These are phyloP conservation scores for Agrypnia vestita DNA, from an alignment of 1,140 invertebrate species.

Conservation along the genomic window DNA sequence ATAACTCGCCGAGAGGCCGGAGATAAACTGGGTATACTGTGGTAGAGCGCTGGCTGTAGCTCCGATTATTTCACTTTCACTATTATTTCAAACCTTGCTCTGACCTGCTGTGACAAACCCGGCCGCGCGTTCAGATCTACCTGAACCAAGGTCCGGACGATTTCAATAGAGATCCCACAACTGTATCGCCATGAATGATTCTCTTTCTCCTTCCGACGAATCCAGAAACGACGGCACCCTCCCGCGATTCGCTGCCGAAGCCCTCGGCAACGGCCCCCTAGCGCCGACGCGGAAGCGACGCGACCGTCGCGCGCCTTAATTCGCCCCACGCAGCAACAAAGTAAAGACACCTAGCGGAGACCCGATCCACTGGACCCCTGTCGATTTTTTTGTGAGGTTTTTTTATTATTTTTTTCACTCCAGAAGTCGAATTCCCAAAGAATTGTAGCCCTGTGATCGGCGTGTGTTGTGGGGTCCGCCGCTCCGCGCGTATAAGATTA, in stretches of 20 bases:
- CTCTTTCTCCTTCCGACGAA: slow-evolving; percentile 9
- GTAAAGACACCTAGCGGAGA: slow-evolving; percentile 21
- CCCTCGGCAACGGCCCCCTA: too few relatives aligned
- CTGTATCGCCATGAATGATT: slow-evolving; percentile 20
- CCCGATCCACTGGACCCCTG: background rate
- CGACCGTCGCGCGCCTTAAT: too few relatives aligned
- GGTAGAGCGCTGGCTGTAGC: too few relatives aligned
- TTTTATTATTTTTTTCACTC: slow-evolving; percentile 17
- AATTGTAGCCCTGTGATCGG: slow-evolving; percentile 2
- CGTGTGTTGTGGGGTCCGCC: slow-evolving; percentile 12
- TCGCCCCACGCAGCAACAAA: too few relatives aligned
- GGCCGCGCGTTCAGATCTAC: background rate
- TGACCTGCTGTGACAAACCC: background rate
- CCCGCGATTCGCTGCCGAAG: background rate
- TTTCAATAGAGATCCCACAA: slow-evolving; percentile 37
- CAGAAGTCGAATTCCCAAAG: background rate
- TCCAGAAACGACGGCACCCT: background rate
- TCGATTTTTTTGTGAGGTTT: slow-evolving; percentile 3
- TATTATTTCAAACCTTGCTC: too few relatives aligned
- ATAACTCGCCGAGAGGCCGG: too few relatives aligned
- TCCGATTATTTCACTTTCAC: too few relatives aligned
- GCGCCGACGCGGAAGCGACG: too few relatives aligned
- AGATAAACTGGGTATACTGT: too few relatives aligned
- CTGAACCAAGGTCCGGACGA: background rate
- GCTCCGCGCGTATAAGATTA: slow-evolving; percentile 21